phyloP scores from a whole-genome alignment of 2,113 vertebrate species.

The Psophia crepitans region DNA sequence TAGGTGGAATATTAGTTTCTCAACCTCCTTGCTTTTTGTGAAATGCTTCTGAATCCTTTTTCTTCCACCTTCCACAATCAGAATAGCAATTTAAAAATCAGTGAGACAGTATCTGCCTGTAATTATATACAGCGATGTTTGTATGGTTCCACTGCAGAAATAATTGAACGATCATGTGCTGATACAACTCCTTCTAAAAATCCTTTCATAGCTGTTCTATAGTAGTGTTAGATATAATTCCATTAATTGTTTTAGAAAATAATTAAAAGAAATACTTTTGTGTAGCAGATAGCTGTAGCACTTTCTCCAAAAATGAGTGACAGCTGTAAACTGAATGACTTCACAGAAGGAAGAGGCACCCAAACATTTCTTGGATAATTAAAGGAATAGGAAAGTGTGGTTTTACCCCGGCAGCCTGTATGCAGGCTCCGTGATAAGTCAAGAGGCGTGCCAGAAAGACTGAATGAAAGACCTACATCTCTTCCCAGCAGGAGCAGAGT shows the following conservation, averaged over 20 bases:
- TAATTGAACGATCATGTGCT: slow-evolving; percentile 3
- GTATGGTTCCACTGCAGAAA: not conserved
- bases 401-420: not conserved
- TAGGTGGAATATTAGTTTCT: not conserved
- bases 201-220: not conserved
- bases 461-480: not conserved
- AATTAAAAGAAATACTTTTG: not conserved
- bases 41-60: not conserved
- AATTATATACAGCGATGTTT: not conserved
- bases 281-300: not conserved
- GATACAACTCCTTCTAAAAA: not conserved
- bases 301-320: not conserved
- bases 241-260: not conserved
- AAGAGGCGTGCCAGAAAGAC: not conserved
- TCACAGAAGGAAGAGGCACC: not conserved
- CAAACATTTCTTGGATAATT: not conserved
- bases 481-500: not conserved
- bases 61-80: not conserved
- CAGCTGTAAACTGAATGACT: not conserved
- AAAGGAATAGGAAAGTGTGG: not conserved
- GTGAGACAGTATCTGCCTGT: not conserved
- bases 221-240: not conserved
- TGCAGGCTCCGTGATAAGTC: not conserved
- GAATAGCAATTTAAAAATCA: not conserved
- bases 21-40: not conserved